Evolutionary conservation across 2,113 vertebrate genomes (phyloP).

Genomic region (Antigone vipio): DNA sequence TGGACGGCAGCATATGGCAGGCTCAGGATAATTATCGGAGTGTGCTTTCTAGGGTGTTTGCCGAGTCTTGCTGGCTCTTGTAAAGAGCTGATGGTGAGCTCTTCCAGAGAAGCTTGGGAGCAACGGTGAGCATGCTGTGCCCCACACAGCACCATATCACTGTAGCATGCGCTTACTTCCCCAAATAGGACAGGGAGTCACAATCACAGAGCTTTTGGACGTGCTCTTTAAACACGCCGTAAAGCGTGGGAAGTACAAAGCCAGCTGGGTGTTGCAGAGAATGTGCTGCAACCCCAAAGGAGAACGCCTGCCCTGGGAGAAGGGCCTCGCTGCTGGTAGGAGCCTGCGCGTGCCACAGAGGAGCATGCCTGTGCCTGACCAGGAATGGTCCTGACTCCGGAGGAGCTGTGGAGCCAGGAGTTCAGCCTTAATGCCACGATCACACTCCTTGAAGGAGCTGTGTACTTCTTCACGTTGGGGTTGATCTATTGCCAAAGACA

Average conservation of each 20-base stretch:
- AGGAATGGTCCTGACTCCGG: neutral
- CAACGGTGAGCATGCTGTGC: neutral
- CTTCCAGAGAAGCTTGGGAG: neutral
- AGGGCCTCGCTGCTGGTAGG: neutral
- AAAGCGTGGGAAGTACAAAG: neutral
- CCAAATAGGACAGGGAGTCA: neutral
- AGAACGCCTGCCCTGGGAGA: neutral
- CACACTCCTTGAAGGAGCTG: neutral
- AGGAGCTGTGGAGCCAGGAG: neutral
- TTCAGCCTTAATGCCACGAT: neutral
- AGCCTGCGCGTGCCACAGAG: neutral
- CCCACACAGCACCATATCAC: rapidly evolving
- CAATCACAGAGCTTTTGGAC: neutral
- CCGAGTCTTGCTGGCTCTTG: neutral
- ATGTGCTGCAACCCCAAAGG: neutral
- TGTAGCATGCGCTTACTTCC: neutral
- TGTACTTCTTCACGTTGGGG: neutral
- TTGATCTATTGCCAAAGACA: neutral
- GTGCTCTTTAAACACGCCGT: neutral
- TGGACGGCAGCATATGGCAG: neutral
- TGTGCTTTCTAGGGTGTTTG: neutral
- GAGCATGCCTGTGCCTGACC: neutral
- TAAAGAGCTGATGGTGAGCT: neutral
- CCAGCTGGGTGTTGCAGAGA: neutral
- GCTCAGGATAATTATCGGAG: neutral